Evolutionary conservation across 2,113 vertebrate genomes (phyloP).

Genomic region (Atrichornis clamosus): DNA sequence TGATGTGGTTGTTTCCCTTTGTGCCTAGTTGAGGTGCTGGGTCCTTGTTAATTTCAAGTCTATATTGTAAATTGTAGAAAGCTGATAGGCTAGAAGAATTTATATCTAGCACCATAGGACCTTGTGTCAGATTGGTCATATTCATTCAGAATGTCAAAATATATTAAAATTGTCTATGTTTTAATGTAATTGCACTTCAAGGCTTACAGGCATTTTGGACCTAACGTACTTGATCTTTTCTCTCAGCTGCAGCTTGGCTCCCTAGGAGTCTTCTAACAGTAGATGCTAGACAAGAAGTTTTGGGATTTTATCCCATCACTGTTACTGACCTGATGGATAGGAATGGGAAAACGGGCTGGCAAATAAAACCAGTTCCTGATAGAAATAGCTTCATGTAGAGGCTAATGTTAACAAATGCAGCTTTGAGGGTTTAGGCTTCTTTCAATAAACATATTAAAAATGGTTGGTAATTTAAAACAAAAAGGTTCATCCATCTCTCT

Average conservation of each 20-base stretch:
- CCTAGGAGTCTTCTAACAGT: not conserved
- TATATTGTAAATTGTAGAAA: not conserved
- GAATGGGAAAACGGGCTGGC: not conserved
- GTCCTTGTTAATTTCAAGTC: not conserved
- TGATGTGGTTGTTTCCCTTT: not conserved
- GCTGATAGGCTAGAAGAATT: not conserved
- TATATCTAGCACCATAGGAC: not conserved
- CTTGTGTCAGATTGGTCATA: not conserved
- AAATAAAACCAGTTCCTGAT: not conserved
- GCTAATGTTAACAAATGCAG: not conserved
- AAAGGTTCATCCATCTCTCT: not conserved
- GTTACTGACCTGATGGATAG: not conserved
- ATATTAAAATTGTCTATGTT: not conserved
- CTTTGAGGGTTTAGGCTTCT: not conserved
- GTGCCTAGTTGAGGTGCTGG: not conserved
- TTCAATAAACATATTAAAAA: not conserved
- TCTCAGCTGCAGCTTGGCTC: not conserved
- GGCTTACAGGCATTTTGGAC: not conserved
- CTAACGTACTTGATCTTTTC: not conserved
- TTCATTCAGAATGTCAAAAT: not conserved
- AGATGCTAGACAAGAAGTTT: not conserved
- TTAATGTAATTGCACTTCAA: not conserved
- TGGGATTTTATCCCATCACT: not conserved
- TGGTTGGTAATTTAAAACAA: not conserved
- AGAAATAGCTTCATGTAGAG: not conserved